These are phyloP conservation scores for Nebria salina DNA, from an alignment of 2,888 invertebrate genomes.

Conservation along the genomic window DNA sequence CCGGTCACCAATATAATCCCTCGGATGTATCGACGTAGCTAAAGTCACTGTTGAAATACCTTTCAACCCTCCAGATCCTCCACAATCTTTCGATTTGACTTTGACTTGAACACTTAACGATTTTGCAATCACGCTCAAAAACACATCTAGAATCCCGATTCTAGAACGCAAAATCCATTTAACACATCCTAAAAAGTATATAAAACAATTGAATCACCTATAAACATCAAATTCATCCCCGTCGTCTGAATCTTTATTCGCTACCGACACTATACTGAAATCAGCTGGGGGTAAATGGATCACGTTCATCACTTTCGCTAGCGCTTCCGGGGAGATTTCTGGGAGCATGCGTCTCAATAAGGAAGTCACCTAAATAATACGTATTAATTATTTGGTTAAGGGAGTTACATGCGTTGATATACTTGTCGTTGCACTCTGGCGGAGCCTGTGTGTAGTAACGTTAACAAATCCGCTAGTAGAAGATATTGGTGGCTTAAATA, in stretches of 20 bases:
- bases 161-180: slow-evolving; percentile 58
- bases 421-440: slow-evolving; percentile 95
- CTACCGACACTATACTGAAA: slow-evolving; percentile 75
- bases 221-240: slow-evolving; percentile 65
- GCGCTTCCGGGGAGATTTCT: slow-evolving; percentile 86
- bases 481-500: slow-evolving; percentile 91
- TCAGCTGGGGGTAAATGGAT: slow-evolving; percentile 77
- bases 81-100: slow-evolving; percentile 71
- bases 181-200: not conserved
- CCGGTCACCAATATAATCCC: slow-evolving; percentile 66
- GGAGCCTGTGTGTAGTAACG: slow-evolving; percentile 91
- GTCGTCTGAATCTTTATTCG: slow-evolving; percentile 63
- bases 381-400: not conserved
- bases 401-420: slow-evolving; percentile 28
- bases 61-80: slow-evolving; percentile 62
- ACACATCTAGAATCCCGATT: slow-evolving; percentile 86
- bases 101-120: slow-evolving; percentile 91
- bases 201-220: slow-evolving; percentile 54
- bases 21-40: slow-evolving; percentile 68
- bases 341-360: slow-evolving; percentile 87
- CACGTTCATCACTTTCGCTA: slow-evolving; percentile 81
- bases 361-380: slow-evolving; percentile 75
- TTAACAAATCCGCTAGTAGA: slow-evolving; percentile 83
- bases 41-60: slow-evolving; percentile 68
- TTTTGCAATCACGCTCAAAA: slow-evolving; percentile 91